Conservation (phyloP, 2,797 vertebrate genomes). For the Aythya fuligula region DNA sequence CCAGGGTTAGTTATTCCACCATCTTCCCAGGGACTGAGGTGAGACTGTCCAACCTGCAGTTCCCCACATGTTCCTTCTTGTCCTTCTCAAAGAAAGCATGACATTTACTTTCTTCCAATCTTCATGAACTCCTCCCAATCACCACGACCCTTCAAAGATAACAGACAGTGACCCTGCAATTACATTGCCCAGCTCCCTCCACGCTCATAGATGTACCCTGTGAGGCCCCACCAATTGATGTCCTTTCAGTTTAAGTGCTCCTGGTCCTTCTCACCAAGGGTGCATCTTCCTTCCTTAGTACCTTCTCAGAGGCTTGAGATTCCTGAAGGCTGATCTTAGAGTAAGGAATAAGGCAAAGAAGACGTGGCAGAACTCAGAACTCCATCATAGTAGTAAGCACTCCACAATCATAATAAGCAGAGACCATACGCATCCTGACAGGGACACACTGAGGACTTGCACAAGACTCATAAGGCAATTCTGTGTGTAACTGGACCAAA, state of each 20-base stretch:
- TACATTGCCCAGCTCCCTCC: neutral
- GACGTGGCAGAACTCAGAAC: neutral
- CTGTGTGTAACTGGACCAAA: neutral
- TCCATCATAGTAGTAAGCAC: neutral
- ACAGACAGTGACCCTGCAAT: neutral
- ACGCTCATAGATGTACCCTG: neutral
- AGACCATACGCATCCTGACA: neutral
- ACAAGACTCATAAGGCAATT: neutral
- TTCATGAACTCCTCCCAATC: neutral
- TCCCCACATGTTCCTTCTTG: neutral
- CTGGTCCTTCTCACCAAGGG: neutral
- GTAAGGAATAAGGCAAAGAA: neutral
- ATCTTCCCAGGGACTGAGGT: neutral
- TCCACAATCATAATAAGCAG: neutral
- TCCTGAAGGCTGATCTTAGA: neutral
- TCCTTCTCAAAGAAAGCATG: neutral
- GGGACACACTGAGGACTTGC: neutral
- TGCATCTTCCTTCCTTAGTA: neutral
- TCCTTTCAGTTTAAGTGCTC: neutral
- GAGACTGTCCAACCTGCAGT: neutral
- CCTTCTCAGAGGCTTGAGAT: neutral
- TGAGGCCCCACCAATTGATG: accelerated
- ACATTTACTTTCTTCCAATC: neutral
- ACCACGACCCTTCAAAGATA: neutral
- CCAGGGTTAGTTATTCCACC: neutral